Evolutionary conservation across 2,888 invertebrate genomes (phyloP).

Genomic region (Cosmia trapezina): DNA sequence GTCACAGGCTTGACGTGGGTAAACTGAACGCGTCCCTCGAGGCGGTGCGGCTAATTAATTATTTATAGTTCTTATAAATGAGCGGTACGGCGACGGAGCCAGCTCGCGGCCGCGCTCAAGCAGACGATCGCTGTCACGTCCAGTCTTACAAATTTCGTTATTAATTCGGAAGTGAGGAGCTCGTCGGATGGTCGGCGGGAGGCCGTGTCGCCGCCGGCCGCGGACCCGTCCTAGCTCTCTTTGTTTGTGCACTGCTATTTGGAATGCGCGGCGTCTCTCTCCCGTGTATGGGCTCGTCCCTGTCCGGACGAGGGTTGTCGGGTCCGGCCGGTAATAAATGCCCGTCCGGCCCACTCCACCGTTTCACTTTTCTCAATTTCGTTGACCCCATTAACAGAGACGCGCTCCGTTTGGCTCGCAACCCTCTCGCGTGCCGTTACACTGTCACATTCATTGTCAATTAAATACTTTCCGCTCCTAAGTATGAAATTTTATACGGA

Average conservation of each 20-base stretch:
- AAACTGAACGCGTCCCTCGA: constrained; percentile 75
- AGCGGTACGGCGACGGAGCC: constrained; percentile 48
- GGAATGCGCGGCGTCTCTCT: constrained; percentile 65
- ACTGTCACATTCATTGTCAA: constrained; percentile 84
- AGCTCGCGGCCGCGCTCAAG: constrained; percentile 53
- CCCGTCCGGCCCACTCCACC: constrained; percentile 77
- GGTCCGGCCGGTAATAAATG: constrained; percentile 78
- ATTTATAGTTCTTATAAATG: constrained; percentile 84
- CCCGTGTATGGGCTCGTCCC: constrained; percentile 63
- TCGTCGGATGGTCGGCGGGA: constrained; percentile 33
- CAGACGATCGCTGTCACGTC: constrained; percentile 70
- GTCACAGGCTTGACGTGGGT: constrained; percentile 85
- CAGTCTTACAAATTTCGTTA: constrained; percentile 77
- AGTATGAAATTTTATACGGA: constrained; percentile 71
- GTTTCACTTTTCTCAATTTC: constrained; percentile 88
- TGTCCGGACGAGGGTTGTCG: constrained; percentile 70
- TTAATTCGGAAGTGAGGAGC: constrained; percentile 73
- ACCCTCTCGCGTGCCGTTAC: constrained; percentile 78
- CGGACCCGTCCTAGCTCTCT: constrained; percentile 61
- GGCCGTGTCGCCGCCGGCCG: constrained; percentile 57
- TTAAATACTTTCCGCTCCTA: constrained; percentile 79
- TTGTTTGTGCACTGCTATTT: constrained; percentile 69
- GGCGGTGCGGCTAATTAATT: constrained; percentile 81
- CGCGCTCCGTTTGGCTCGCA: constrained; percentile 80
- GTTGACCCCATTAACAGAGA: constrained; percentile 86